A percentile compares a stretch with the other conserved stretches of the same genome.
These are phyloP conservation scores for Quadriops clusia DNA, from an alignment of 2,888 invertebrate species.

Conservation along the genomic window DNA sequence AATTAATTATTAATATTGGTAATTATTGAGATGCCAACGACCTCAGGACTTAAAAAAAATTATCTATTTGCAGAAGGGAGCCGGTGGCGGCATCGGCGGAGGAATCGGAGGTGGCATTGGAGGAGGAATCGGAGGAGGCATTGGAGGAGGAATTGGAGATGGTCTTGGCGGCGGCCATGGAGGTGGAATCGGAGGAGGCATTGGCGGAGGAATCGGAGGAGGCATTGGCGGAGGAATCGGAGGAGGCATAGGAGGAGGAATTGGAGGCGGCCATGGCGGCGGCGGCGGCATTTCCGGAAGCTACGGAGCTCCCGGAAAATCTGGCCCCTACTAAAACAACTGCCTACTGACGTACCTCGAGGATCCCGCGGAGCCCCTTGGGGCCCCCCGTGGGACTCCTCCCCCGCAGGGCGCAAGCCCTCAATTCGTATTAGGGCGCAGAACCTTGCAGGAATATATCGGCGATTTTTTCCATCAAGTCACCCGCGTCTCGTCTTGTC, in stretches of 20 bases:
- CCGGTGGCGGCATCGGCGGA: constrained; percentile 15
- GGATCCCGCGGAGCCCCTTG: too few species aligned
- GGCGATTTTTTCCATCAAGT: too few species aligned
- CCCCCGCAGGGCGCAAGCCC: too few species aligned
- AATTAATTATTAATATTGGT: too few species aligned
- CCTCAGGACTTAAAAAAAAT: too few species aligned
- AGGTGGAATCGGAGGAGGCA: constrained; percentile 28
- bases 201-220: constrained; percentile 30
- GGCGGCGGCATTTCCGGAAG: constrained; percentile 30
- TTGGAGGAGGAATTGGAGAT: constrained; percentile 28
- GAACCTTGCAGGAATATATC: too few species aligned
- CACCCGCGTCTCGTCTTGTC: too few species aligned
- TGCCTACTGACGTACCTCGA: too few species aligned
- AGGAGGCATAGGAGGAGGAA: constrained; percentile 32
- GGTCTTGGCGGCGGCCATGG: constrained; percentile 35
- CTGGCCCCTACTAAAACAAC: constrained; percentile 34
- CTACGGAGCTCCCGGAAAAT: constrained; percentile 37
- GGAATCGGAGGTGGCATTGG: constrained; percentile 29
- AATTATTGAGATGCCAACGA: too few species aligned
- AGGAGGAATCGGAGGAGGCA: constrained; percentile 26
- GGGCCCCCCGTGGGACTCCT: too few species aligned
- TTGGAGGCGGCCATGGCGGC: constrained; percentile 34
- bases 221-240: constrained; percentile 22
- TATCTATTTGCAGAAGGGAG: constrained; percentile 14
- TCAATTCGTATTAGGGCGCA: too few species aligned